Conservation (phyloP, 1,140 invertebrate species). For the Ganaspis sp. region DNA sequence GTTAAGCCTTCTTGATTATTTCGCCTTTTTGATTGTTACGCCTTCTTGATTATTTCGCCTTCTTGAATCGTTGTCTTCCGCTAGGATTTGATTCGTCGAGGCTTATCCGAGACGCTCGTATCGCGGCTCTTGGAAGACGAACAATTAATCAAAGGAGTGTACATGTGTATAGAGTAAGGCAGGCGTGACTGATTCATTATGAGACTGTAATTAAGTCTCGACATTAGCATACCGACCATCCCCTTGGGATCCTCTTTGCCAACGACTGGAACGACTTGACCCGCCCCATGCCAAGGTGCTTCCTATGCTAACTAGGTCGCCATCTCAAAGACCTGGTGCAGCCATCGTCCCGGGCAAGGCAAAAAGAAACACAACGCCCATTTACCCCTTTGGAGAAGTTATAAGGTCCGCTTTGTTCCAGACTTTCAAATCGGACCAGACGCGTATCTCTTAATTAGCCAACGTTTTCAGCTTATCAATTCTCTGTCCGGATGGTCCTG, state of each 20-base stretch:
- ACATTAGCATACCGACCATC: conserved; percentile 69
- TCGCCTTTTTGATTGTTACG: conserved; percentile 28
- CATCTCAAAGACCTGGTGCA: conserved; percentile 49
- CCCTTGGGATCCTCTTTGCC: conserved; percentile 33
- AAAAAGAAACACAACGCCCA: conserved; percentile 9
- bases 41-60: conserved; percentile 24
- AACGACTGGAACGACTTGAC: conserved; percentile 58
- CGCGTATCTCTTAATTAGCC: conserved; percentile 62
- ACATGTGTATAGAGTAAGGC: conserved; percentile 53
- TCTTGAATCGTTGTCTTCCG: conserved; percentile 15
- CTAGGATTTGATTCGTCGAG: neutral
- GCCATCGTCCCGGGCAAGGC: conserved; percentile 24
- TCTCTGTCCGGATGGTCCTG: too few relatives aligned
- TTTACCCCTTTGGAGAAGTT: conserved; percentile 34
- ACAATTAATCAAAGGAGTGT: conserved; percentile 67
- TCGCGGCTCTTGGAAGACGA: conserved; percentile 37
- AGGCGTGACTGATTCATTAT: conserved; percentile 71
- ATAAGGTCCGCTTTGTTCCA: conserved; percentile 35
- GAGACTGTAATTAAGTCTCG: conserved; percentile 67
- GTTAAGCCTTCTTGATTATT: conserved; percentile 35
- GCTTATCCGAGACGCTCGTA: conserved; percentile 1
- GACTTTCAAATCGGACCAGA: conserved; percentile 42
- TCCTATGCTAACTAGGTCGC: conserved; percentile 66
- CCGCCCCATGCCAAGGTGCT: conserved; percentile 50
- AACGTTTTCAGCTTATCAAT: too few relatives aligned